phyloP scores from a whole-genome alignment of 2,888 invertebrate genomes.

The Theodoxus fluviatilis region DNA sequence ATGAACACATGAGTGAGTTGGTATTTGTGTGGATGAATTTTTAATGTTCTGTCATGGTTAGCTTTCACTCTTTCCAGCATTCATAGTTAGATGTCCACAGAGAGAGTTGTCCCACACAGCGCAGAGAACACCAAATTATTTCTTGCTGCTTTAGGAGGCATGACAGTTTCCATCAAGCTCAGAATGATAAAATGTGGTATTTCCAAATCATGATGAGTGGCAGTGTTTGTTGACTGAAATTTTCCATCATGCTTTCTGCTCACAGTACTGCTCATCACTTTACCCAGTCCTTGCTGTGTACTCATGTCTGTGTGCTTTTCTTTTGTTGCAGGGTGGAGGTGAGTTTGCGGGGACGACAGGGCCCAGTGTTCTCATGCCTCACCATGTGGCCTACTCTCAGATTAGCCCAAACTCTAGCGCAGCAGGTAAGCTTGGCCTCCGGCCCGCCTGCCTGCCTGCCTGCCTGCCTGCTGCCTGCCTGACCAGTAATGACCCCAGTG shows the following conservation, averaged over 20 bases:
- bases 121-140: too few relatives aligned
- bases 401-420: conserved; percentile 73
- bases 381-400: conserved; percentile 67
- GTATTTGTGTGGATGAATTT: not conserved
- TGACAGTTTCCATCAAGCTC: not conserved
- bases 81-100: too few relatives aligned
- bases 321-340: conserved; percentile 32
- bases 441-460: not conserved
- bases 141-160: not conserved
- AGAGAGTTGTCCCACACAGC: too few relatives aligned
- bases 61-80: not conserved
- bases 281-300: too few relatives aligned
- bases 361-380: too few relatives aligned
- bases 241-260: too few relatives aligned
- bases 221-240: too few relatives aligned
- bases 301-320: too few relatives aligned
- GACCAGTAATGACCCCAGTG: too few relatives aligned
- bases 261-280: too few relatives aligned
- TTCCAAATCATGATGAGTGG: too few relatives aligned
- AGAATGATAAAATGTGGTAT: too few relatives aligned
- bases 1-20: not conserved
- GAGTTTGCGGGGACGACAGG: conserved; percentile 41
- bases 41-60: not conserved
- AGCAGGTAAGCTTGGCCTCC: conserved; percentile 41
- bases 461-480: not conserved